phyloP scores from a whole-genome alignment of 1,140 invertebrate genomes.

The Heterodera schachtii region DNA sequence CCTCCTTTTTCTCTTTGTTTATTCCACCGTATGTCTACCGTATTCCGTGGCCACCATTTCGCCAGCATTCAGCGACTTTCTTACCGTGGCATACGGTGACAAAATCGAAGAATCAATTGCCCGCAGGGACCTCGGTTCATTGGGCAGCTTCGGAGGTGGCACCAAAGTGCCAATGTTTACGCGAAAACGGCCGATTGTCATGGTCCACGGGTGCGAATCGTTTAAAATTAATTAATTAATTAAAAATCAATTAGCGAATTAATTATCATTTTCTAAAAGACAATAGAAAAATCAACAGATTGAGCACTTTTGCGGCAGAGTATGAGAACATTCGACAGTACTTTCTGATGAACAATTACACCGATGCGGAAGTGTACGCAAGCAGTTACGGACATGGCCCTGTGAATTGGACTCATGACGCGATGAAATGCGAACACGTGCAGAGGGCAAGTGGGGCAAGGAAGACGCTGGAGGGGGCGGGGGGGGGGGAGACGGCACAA shows the following conservation, averaged over 20 bases:
- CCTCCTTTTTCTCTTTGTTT: background rate
- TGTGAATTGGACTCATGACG: constrained; percentile 19
- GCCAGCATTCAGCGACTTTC: constrained; percentile 20
- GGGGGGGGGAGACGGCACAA: background rate
- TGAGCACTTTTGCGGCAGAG: constrained; percentile 14
- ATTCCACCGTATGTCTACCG: background rate
- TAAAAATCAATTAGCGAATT: too few species aligned
- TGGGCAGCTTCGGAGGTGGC: constrained; percentile 27
- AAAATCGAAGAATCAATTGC: constrained; percentile 22
- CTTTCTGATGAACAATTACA: constrained; percentile 34
- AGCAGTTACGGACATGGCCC: constrained; percentile 38
- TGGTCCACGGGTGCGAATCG: background rate
- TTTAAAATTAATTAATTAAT: too few species aligned
- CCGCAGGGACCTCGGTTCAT: constrained; percentile 24
- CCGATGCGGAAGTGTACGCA: constrained; percentile 29
- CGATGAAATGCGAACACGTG: constrained; percentile 35
- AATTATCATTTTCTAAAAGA: background rate
- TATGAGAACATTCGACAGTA: constrained; percentile 20
- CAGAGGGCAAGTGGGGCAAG: constrained; percentile 31
- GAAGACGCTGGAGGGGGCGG: too few species aligned
- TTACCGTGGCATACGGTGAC: constrained; percentile 14
- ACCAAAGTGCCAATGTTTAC: background rate
- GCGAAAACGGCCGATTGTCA: background rate
- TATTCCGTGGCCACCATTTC: constrained; percentile 19
- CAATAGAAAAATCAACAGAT: background rate